These are phyloP conservation scores for Caenorhabditis doughertyi DNA, from an alignment of 2,888 invertebrate genomes.

Conservation along the genomic window DNA sequence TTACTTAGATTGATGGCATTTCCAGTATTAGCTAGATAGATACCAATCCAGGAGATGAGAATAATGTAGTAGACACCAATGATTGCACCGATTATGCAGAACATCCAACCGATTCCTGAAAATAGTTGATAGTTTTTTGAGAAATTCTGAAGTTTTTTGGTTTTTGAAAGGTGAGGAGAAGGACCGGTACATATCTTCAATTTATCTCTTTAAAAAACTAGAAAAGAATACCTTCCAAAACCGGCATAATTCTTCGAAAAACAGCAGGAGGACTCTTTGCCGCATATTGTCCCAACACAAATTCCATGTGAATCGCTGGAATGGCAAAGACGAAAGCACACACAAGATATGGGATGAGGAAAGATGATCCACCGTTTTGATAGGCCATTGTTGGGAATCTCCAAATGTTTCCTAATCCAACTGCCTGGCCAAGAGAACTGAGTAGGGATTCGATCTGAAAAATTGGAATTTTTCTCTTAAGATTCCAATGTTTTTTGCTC, in stretches of 20 bases:
- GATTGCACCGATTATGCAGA: slow-evolving; percentile 92
- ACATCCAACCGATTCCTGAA: slow-evolving; percentile 90
- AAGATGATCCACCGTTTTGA: slow-evolving; percentile 80
- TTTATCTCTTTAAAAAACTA: too few species aligned
- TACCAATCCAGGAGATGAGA: slow-evolving; percentile 75
- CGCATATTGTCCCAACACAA: slow-evolving; percentile 81
- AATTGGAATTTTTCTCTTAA: neutral
- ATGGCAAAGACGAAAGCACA: slow-evolving; percentile 82
- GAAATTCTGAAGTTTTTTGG: neutral
- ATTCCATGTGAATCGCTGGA: slow-evolving; percentile 82
- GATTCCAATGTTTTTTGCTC: too few species aligned
- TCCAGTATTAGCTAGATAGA: slow-evolving; percentile 67
- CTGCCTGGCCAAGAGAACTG: slow-evolving; percentile 58
- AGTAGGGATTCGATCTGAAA: slow-evolving; percentile 55
- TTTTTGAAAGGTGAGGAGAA: too few species aligned
- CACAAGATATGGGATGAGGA: slow-evolving; percentile 83
- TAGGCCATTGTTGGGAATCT: slow-evolving; percentile 76
- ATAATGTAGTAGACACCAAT: slow-evolving; percentile 79
- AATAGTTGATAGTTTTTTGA: neutral
- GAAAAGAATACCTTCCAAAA: slow-evolving; percentile 84
- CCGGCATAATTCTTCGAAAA: slow-evolving; percentile 49
- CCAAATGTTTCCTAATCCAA: slow-evolving; percentile 74
- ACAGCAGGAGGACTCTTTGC: slow-evolving; percentile 40
- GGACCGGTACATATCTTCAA: too few species aligned
- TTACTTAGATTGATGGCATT: slow-evolving; percentile 25